These are phyloP conservation scores for Sinocyclocheilus maitianheensis DNA, from an alignment of 2,113 vertebrate genomes.

Conservation along the genomic window DNA sequence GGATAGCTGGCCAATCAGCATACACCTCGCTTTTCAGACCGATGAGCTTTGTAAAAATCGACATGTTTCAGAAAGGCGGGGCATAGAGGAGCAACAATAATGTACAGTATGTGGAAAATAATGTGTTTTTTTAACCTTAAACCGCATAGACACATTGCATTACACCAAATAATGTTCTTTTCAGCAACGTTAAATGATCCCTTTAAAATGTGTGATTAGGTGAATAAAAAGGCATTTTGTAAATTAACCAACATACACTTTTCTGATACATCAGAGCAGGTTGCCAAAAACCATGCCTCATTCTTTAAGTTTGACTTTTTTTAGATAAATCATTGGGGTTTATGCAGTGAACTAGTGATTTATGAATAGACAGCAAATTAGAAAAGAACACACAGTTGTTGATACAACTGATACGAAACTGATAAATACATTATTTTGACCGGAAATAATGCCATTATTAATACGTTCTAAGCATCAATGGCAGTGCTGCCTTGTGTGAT, in stretches of 20 bases:
- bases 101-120: too few relatives aligned
- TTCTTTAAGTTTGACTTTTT: background rate
- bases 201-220: background rate
- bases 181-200: too few relatives aligned
- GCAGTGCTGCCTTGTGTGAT: background rate
- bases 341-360: background rate
- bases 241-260: background rate
- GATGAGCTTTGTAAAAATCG: too few relatives aligned
- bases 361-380: background rate
- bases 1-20: too few relatives aligned
- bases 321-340: background rate
- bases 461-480: background rate
- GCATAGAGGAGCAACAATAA: too few relatives aligned
- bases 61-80: too few relatives aligned
- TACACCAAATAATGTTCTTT: too few relatives aligned
- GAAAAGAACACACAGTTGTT: background rate
- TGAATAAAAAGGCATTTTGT: background rate
- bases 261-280: background rate
- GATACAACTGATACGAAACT: background rate
- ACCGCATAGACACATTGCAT: too few relatives aligned
- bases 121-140: too few relatives aligned
- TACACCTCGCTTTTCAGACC: too few relatives aligned
- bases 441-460: background rate
- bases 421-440: background rate
- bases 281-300: background rate